Percentiles rank a stretch among this genome's conserved stretches.
phyloP scores from a whole-genome alignment of 2,797 vertebrate genomes.

The Sebastes taczanowskii region DNA sequence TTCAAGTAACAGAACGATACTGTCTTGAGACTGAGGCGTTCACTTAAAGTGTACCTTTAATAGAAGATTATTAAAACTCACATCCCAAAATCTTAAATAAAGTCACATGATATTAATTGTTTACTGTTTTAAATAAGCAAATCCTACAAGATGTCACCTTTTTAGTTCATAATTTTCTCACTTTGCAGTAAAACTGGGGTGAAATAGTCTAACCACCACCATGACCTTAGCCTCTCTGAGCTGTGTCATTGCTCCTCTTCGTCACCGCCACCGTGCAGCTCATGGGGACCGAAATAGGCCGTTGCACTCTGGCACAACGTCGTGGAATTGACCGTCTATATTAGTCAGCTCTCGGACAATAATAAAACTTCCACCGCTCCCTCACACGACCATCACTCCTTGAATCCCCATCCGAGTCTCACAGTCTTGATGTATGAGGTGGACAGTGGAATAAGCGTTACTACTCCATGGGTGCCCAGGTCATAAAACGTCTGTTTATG shows the following conservation, averaged over 20 bases:
- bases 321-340: constrained; percentile 64
- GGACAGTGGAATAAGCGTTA: constrained; percentile 62
- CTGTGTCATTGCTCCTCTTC: constrained; percentile 36
- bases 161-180: background rate
- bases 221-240: constrained; percentile 18
- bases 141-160: background rate
- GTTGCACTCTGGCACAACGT: constrained; percentile 65
- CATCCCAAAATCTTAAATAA: background rate
- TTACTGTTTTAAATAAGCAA: background rate
- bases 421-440: constrained; percentile 75
- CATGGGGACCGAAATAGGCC: constrained; percentile 66
- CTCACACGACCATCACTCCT: constrained; percentile 52
- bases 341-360: constrained; percentile 63
- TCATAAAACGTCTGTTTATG: constrained; percentile 44
- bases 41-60: constrained; percentile 21
- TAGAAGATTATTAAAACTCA: constrained; percentile 13
- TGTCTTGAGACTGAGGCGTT: constrained; percentile 16
- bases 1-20: constrained; percentile 29
- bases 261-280: constrained; percentile 40
- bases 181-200: background rate
- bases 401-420: constrained; percentile 68
- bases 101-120: background rate
- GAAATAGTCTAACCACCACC: background rate
- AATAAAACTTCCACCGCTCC: constrained; percentile 69
- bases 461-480: constrained; percentile 49